phyloP scores from a whole-genome alignment of 2,888 invertebrate species.

The Drosophila anomalata region DNA sequence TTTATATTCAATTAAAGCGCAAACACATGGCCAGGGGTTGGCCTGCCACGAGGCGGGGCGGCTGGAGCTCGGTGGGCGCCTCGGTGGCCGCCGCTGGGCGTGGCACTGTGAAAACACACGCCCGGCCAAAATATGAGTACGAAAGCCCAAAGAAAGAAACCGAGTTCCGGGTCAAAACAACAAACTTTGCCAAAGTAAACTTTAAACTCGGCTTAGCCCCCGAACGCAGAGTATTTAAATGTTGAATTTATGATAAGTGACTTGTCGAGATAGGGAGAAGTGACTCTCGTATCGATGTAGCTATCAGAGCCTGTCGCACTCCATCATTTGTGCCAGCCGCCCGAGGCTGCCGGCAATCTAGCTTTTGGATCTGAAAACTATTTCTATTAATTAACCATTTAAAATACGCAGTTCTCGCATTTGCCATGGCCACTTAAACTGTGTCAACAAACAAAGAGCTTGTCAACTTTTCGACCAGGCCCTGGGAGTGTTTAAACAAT shows the following conservation, averaged over 20 bases:
- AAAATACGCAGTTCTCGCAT: constrained; percentile 48
- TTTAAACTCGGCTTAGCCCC: not conserved
- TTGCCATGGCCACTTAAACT: constrained; percentile 62
- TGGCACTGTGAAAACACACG: constrained; percentile 29
- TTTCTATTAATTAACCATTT: constrained; percentile 71
- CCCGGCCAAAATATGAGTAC: constrained; percentile 36
- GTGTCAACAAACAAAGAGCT: constrained; percentile 59
- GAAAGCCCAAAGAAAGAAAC: constrained; percentile 26
- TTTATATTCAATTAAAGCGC: constrained; percentile 78
- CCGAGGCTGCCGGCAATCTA: constrained; percentile 4
- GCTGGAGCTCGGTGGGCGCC: constrained; percentile 36
- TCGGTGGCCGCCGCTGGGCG: constrained; percentile 52
- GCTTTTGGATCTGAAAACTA: constrained; percentile 32
- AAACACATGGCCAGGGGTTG: constrained; percentile 60
- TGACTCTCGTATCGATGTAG: not conserved
- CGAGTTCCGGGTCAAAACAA: constrained; percentile 3
- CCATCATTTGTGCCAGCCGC: constrained; percentile 16
- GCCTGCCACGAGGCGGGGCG: not conserved
- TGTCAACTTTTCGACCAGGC: constrained; percentile 66
- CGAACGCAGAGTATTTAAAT: not conserved
- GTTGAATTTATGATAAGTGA: not conserved
- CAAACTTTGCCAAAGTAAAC: constrained; percentile 2
- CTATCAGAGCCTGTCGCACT: constrained; percentile 18
- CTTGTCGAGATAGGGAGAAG: not conserved
- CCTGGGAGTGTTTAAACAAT: constrained; percentile 62